Conservation (phyloP, 2,888 invertebrate genomes). For the Lasiommata megera region DNA sequence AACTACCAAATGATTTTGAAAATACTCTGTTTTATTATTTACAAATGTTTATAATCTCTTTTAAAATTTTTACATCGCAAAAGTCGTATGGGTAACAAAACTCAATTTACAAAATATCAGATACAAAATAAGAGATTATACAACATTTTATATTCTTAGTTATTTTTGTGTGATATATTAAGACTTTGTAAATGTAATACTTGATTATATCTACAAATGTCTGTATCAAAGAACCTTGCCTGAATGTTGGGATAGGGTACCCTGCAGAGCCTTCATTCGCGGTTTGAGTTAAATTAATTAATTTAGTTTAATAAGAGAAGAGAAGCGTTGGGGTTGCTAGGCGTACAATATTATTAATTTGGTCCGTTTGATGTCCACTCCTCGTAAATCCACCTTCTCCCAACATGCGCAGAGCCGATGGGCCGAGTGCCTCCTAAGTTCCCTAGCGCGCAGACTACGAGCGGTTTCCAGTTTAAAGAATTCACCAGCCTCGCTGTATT, state of each 20-base stretch:
- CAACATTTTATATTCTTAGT: not conserved
- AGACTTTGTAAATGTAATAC: conserved; percentile 49
- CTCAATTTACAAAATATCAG: not conserved
- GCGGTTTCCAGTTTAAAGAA: conserved; percentile 82
- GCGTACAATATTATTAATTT: conserved; percentile 10
- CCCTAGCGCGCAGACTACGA: conserved; percentile 81
- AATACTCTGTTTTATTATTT: not conserved
- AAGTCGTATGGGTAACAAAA: no score
- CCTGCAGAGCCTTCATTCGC: conserved; percentile 82
- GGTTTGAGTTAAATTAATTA: conserved; percentile 1
- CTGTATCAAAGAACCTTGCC: conserved; percentile 81
- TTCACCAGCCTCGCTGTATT: conserved; percentile 80
- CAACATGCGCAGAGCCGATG: conserved; percentile 84
- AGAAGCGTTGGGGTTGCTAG: conserved; percentile 36
- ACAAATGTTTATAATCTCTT: conserved; percentile 4
- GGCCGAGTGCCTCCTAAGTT: conserved; percentile 85
- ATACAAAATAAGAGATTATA: conserved; percentile 1
- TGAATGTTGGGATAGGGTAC: conserved; percentile 99
- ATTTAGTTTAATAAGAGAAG: conserved; percentile 25
- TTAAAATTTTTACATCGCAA: no score
- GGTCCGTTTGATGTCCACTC: conserved; percentile 43
- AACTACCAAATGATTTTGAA: not conserved
- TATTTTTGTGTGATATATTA: not conserved
- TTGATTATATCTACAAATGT: conserved; percentile 52
- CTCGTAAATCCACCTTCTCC: conserved; percentile 74